Percentiles rank a stretch among this genome's conserved stretches.
Conservation (phyloP, 2,888 invertebrate species). For the Apamea epomidion region DNA sequence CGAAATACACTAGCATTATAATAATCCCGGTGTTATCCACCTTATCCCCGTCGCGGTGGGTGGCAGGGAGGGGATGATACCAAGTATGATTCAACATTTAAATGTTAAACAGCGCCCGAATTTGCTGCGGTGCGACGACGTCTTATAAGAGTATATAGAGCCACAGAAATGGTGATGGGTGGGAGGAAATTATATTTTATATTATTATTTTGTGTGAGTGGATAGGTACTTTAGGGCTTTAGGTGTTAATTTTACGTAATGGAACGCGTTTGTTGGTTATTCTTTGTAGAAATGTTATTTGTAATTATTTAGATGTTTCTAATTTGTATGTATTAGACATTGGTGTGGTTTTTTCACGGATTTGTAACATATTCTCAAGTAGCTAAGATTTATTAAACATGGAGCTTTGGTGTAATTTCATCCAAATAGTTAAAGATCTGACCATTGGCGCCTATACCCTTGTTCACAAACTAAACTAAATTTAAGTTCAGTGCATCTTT, state of each 20-base stretch:
- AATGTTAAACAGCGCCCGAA: constrained; percentile 88
- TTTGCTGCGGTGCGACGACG: constrained; percentile 81
- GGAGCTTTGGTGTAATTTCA: neutral
- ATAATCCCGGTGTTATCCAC: constrained; percentile 74
- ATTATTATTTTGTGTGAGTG: constrained; percentile 49
- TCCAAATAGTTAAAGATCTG: neutral
- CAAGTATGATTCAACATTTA: constrained; percentile 87
- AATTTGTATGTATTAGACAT: neutral
- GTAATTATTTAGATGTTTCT: neutral
- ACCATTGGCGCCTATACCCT: neutral
- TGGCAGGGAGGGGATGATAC: constrained; percentile 56
- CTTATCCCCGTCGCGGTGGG: constrained; percentile 62
- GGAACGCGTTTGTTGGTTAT: constrained; percentile 10
- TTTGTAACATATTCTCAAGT: neutral
- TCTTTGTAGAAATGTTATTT: neutral
- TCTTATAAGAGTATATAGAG: constrained; percentile 78
- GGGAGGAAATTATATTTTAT: constrained; percentile 51
- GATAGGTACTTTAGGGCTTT: constrained; percentile 26
- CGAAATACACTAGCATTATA: constrained; percentile 41
- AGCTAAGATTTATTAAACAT: neutral
- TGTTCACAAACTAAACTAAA: too few relatives aligned
- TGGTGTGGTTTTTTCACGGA: neutral
- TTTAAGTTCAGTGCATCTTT: too few relatives aligned
- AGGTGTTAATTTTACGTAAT: constrained; percentile 37
- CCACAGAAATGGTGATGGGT: constrained; percentile 67